phyloP scores from a whole-genome alignment of 2,797 vertebrate genomes.

The Triplophysa bombifrons region DNA sequence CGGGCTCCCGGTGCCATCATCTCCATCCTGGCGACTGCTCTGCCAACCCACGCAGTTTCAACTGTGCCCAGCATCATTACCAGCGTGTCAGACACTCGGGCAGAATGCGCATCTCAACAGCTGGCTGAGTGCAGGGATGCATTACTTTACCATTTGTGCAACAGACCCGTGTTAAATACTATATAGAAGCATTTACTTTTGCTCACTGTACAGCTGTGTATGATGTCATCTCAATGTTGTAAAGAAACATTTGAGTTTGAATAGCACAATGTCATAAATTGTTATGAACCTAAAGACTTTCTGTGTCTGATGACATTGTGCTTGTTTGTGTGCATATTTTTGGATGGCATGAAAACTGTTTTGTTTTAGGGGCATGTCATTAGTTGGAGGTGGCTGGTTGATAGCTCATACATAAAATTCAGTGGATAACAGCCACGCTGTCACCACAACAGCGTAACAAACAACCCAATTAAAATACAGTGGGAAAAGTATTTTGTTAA shows the following conservation, averaged over 20 bases:
- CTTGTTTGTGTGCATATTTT: background rate
- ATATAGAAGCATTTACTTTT: background rate
- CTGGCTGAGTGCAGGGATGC: background rate
- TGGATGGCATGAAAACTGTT: background rate
- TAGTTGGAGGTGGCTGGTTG: background rate
- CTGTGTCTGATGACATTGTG: background rate
- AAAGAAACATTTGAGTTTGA: constrained; percentile 2
- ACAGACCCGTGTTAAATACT: background rate
- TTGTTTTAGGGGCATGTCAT: background rate
- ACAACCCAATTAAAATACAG: background rate
- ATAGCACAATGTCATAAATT: background rate
- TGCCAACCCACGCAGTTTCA: constrained; percentile 1
- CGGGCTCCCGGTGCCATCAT: background rate
- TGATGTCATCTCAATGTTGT: background rate
- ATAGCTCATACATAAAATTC: background rate
- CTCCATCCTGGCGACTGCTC: background rate
- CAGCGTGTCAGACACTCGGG: background rate
- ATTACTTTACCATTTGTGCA: constrained; percentile 10
- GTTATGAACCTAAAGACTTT: background rate
- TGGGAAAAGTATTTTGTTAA: background rate
- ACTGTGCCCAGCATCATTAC: background rate
- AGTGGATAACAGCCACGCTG: background rate
- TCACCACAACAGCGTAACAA: background rate
- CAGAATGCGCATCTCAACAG: background rate
- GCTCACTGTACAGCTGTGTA: background rate